Conservation (phyloP, 2,113 vertebrate genomes). For the Colaptes auratus region DNA sequence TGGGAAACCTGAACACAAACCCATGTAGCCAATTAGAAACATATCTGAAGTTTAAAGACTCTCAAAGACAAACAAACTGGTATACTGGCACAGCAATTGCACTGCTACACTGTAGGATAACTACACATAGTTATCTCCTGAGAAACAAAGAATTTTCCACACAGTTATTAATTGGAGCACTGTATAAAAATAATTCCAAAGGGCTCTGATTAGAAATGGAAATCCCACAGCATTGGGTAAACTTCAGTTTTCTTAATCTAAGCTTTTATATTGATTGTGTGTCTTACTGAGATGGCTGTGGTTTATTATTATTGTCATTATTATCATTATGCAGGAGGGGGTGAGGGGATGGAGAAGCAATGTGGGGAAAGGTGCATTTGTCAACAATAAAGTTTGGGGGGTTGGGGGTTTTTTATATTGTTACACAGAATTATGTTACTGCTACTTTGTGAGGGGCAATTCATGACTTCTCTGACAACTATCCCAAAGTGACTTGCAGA, state of each 20-base stretch:
- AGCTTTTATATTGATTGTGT: too few species aligned
- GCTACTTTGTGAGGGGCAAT: background rate
- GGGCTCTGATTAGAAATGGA: background rate
- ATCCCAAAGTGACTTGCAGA: background rate
- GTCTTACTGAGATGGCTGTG: background rate
- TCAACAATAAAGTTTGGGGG: background rate
- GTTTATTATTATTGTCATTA: background rate
- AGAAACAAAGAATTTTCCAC: background rate
- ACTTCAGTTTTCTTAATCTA: background rate
- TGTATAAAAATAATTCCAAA: background rate
- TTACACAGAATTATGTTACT: rapidly evolving
- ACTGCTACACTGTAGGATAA: background rate
- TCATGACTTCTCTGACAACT: background rate
- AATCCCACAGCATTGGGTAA: background rate
- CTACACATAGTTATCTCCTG: background rate
- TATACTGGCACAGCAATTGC: background rate
- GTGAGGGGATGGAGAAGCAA: too few species aligned
- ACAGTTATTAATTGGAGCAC: background rate
- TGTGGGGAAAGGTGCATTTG: background rate
- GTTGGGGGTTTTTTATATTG: background rate
- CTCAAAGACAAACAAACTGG: background rate
- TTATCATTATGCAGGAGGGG: too few species aligned
- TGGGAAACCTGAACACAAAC: background rate
- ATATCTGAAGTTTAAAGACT: background rate
- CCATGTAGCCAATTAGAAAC: background rate